Evolutionary conservation across 2,797 vertebrate genomes (phyloP), one percentile per base, ranked within the genome.

Genomic region (Anguilla obscura): DNA sequence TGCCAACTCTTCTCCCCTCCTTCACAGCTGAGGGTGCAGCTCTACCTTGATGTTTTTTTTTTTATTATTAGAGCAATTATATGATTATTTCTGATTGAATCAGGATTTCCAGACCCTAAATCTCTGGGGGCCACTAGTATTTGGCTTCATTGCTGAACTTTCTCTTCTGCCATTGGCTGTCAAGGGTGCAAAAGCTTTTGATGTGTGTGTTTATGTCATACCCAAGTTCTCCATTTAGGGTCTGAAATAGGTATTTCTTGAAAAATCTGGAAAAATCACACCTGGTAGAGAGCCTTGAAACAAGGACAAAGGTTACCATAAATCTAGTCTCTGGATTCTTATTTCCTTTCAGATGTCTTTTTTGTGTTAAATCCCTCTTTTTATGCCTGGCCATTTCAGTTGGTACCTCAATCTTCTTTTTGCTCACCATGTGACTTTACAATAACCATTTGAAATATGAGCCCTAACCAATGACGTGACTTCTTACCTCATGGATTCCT

Each of bases 71-170:
- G 4, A 66, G 24, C 63, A n/a, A n/a, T 66, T n/a, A 27, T 27
- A 24, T 66, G 21, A 66, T 9, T 66, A 66, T 66, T 66, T n/a
- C 4, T 66, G 63, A n/a, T 24, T 27, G n/a, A 66, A 66, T 66
- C 63, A 66, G 83, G 89, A 56, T 30, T 83, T 40, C 36, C 79
- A 83, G 79, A 45, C 36, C 79, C 79, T 40, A 27, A 66, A 66
- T n/a, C 63, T 66, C 63, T 66, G 21, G 63, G 24, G 63, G 63
- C 63, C 21, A 24, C 63, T 27, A n/a, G 63, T 66, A 7, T 66
- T 66, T 66, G 24, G n/a, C 18, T 74, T 74, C 27, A 16, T 74
- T 36, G 27, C 30, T 30, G 30, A 36, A 74, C 33, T 33, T 36
- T 74, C 63, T 74, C 10, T 56, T 12, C 54, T 56, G 54, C 54